Evolutionary conservation across 2,797 vertebrate genomes (phyloP).

Genomic region (Enoplosus armatus): DNA sequence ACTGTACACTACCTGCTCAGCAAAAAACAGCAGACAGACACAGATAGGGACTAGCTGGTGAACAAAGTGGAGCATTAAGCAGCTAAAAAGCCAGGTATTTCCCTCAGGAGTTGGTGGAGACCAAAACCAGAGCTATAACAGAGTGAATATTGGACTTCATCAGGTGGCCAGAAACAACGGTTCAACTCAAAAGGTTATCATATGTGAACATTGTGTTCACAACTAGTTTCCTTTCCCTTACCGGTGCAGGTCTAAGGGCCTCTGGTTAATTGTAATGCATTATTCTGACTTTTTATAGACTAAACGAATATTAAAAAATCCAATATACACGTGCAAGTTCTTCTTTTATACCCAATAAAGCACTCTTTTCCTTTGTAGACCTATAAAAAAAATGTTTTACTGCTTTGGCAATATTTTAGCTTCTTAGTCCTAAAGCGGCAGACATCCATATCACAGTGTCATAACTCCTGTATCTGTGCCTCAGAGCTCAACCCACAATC

Average conservation of each 20-base stretch:
- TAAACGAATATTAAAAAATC: background rate
- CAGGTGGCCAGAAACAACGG: background rate
- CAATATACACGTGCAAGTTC: background rate
- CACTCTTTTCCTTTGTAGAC: background rate
- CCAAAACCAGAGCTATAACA: background rate
- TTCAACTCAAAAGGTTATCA: background rate
- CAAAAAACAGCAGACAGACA: no score
- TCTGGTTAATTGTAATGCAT: background rate
- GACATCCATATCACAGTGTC: background rate
- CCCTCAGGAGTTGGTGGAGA: no score
- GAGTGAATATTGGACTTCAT: background rate
- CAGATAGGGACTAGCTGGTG: no score
- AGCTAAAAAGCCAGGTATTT: no score
- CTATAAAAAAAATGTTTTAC: background rate
- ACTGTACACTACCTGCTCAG: no score
- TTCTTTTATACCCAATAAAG: background rate
- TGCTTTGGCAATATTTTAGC: constrained; percentile 6
- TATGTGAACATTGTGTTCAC: background rate
- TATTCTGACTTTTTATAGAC: background rate
- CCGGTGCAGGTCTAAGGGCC: no score
- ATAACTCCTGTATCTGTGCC: constrained; percentile 14
- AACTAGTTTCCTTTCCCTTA: background rate
- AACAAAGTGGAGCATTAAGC: no score
- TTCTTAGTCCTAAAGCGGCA: background rate
- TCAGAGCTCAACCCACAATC: constrained; percentile 5